Base-by-base conservation (phyloP, 2,797 vertebrate genomes). In the Bradypodion pumilum region DNA sequence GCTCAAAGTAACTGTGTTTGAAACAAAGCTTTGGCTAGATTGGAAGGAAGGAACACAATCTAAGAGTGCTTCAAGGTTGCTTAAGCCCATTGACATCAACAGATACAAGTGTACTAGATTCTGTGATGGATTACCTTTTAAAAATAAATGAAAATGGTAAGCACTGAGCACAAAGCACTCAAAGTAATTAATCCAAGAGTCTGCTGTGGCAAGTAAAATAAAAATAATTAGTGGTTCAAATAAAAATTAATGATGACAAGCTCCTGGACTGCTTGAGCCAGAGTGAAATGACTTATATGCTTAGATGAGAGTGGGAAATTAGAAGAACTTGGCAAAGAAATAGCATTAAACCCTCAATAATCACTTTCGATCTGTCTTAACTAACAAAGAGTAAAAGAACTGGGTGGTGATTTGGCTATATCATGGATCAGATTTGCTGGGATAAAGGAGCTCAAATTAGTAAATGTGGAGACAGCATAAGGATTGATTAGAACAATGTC, bases 81-180 rank as follows among this genome's bases (percentile, higher is more conserved):
- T 56, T 80, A 69, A 68, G 46, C 65, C 16, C 29, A n/a, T 56
- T 83, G 46, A 59, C 59, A 77, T 74, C 59, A 81, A 81, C 25
- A 32, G 42, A 12, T 23, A 73, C 72, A 81, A 62, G 37, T 44
- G 21, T 1, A 23, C 12, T 42, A 46, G 5, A 32, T 10, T 65
- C 21, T 82, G n/a, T 65, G 23, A 6, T 74, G 25, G 5, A 44
- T 42, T 60, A 27, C 32, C 63, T 44, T 49, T 82, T 88, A 92
- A 77, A 87, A 27, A 42, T 74, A 65, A 84, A 86, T 49, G 88
- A 66, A 29, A 65, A 40, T 27, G 40, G 68, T 85, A 91, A 91
- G 87, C 37, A 65, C 74, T 85, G 90, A 91, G 88, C 37, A 65
- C 74, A 75, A 82, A 88, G n/a, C 35, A 83, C 82, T 92, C 83